Evolutionary conservation across 2,797 vertebrate species (phyloP).

Genomic region (Takifugu ocellatus): DNA sequence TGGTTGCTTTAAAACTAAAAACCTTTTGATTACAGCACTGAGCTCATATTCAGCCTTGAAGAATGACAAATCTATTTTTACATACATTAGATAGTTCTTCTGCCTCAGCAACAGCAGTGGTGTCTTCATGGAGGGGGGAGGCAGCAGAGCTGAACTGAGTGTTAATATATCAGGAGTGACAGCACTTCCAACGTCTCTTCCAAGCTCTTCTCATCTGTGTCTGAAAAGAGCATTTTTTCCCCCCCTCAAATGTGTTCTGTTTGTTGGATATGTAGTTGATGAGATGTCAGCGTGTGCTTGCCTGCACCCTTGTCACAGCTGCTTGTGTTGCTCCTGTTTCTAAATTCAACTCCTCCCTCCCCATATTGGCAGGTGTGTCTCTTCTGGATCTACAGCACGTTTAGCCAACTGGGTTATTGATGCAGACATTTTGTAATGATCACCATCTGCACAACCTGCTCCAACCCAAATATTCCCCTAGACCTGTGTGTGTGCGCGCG

Average conservation of each 20-base stretch:
- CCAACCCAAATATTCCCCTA: constrained; percentile 31
- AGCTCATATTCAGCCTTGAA: too few species aligned
- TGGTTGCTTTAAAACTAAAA: too few species aligned
- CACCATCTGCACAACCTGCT: constrained; percentile 67
- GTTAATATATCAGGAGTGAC: constrained; percentile 40
- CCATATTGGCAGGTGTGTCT: constrained; percentile 59
- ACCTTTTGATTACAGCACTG: too few species aligned
- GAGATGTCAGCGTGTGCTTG: background rate
- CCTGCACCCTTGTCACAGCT: constrained; percentile 4
- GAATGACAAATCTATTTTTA: too few species aligned
- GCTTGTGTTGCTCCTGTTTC: constrained; percentile 36
- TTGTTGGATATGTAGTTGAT: constrained; percentile 28
- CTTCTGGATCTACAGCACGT: constrained; percentile 49
- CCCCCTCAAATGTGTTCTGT: background rate
- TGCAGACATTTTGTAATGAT: constrained; percentile 69
- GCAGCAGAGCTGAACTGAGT: constrained; percentile 20
- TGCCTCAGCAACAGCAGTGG: constrained; percentile 11
- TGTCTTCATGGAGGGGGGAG: constrained; percentile 18
- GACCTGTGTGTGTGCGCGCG: constrained; percentile 2
- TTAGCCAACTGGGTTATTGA: constrained; percentile 64
- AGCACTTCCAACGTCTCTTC: constrained; percentile 13
- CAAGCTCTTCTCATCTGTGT: background rate
- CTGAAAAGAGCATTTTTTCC: constrained; percentile 1
- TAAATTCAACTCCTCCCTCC: constrained; percentile 53
- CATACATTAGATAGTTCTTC: background rate